Conservation (phyloP, 2,797 vertebrate species). For the Schizopygopsis malacanthus region DNA sequence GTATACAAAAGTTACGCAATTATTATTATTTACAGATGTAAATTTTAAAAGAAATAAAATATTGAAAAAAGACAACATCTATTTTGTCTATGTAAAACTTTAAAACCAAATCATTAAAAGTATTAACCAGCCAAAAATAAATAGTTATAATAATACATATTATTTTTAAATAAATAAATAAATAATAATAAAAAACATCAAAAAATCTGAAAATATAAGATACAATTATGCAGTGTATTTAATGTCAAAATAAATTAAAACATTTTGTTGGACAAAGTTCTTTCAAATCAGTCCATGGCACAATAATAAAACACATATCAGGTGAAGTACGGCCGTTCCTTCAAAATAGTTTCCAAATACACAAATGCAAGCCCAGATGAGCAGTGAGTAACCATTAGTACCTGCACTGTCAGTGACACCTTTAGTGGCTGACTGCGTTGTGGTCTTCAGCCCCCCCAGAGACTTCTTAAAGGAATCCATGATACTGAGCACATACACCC, state of each 20-base stretch:
- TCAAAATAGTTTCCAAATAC: not conserved
- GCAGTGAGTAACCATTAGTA: slow-evolving; percentile 54
- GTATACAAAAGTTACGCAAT: not conserved
- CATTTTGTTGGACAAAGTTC: not conserved
- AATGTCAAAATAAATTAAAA: not conserved
- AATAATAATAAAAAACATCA: not conserved
- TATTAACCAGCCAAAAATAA: not conserved
- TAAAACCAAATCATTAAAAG: not conserved
- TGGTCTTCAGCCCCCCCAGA: slow-evolving; percentile 75
- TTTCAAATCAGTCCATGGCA: not conserved
- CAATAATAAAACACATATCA: not conserved
- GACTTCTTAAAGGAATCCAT: slow-evolving; percentile 85
- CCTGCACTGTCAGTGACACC: slow-evolving; percentile 74
- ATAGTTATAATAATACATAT: not conserved
- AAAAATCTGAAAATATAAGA: not conserved
- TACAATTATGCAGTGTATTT: not conserved
- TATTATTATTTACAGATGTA: not conserved
- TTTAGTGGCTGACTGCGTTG: slow-evolving; percentile 73
- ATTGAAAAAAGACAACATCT: not conserved
- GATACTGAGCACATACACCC: slow-evolving; percentile 52
- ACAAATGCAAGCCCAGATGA: not conserved
- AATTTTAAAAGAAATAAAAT: not conserved
- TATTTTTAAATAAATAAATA: not conserved
- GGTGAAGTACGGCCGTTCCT: not conserved
- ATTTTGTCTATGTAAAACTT: not conserved